Evolutionary conservation across 2,797 vertebrate species (phyloP), one percentile per base, ranked within the genome.

Genomic region (Mergus octosetaceus): DNA sequence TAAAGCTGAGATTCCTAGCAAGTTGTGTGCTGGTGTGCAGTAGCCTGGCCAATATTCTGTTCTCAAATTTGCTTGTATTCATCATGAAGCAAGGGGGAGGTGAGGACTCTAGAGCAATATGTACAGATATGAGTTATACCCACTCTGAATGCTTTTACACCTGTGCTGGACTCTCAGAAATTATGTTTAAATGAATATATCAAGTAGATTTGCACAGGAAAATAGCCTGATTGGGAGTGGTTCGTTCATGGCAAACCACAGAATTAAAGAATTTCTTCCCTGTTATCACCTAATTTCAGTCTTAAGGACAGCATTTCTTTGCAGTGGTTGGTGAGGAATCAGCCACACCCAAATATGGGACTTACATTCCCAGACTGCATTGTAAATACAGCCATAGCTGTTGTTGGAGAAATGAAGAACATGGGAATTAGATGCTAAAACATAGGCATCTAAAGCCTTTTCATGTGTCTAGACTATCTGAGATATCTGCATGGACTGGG

Each of bases 11-110:
- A 3, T 65, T 74, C 36, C 27, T 83, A 25, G 14, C 51, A 82
- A 60, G 16, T n/a, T 0, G 0, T 25, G 5, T 68, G 8, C 38
- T 83, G 47, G 11, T 39, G 30, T 56, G 34, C 27, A 77, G 43
- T 83, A 60, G 3, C 18, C 30, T 64, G 47, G 7, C 30, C 54
- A 39, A 5, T 71, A 12, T 54, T 91, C 15, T 2, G 3, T 66
- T 87, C 70, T 81, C 30, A 72, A 32, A 88, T 61, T 80, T 86
- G 4, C 38, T 77, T 72, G 8, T 43, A 27, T 91, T 79, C 39
- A 57, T 15, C 20, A 34, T 43, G 86, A 75, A 68, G 57, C 7
- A 9, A 60, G 8, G 12, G 7, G 15, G 10, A 81, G 45, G 2
- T 53, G n/a, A 74, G 13, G 49, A 39, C 9, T 51, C 80, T 1